Percentiles rank a stretch among this genome's conserved stretches.
phyloP scores from a whole-genome alignment of 2,888 invertebrate genomes.

The Baronia brevicornis region DNA sequence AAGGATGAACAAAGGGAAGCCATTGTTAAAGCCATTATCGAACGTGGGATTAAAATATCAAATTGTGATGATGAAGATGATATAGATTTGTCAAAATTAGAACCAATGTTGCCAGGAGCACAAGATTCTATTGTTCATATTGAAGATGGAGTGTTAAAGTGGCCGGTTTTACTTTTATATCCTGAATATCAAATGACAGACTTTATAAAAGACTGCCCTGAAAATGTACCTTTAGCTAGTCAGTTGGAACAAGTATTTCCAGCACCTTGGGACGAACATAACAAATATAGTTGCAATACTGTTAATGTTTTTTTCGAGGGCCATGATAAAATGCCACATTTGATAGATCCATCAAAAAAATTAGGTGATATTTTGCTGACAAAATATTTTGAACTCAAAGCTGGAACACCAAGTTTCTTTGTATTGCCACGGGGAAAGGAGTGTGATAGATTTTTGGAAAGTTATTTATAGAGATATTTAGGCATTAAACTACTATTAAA shows the following conservation, averaged over 20 bases:
- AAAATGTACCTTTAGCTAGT: slow-evolving; percentile 76
- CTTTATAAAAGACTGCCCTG: slow-evolving; percentile 87
- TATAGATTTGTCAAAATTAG: slow-evolving; percentile 70
- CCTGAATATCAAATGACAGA: slow-evolving; percentile 93
- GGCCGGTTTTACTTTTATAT: slow-evolving; percentile 93
- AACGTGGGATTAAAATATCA: slow-evolving; percentile 71
- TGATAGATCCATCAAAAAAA: slow-evolving; percentile 71
- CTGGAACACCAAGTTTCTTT: slow-evolving; percentile 80
- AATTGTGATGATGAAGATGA: slow-evolving; percentile 65
- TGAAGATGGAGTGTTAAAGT: slow-evolving; percentile 78
- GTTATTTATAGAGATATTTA: slow-evolving; percentile 44
- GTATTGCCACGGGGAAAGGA: slow-evolving; percentile 74
- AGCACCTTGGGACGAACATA: slow-evolving; percentile 82
- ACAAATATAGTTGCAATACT: slow-evolving; percentile 76
- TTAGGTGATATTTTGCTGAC: slow-evolving; percentile 76
- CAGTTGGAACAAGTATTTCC: slow-evolving; percentile 77
- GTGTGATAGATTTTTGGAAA: slow-evolving; percentile 75
- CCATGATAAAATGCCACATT: slow-evolving; percentile 74
- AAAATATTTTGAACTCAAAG: slow-evolving; percentile 77
- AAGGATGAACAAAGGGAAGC: slow-evolving; percentile 54
- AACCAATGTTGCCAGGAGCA: slow-evolving; percentile 80
- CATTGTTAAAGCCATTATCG: slow-evolving; percentile 55
- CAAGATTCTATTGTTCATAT: slow-evolving; percentile 79
- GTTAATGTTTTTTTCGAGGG: slow-evolving; percentile 86
- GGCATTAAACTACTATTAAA: slow-evolving; percentile 9